Conservation (phyloP, 2,888 invertebrate species). For the Pecten maximus region DNA sequence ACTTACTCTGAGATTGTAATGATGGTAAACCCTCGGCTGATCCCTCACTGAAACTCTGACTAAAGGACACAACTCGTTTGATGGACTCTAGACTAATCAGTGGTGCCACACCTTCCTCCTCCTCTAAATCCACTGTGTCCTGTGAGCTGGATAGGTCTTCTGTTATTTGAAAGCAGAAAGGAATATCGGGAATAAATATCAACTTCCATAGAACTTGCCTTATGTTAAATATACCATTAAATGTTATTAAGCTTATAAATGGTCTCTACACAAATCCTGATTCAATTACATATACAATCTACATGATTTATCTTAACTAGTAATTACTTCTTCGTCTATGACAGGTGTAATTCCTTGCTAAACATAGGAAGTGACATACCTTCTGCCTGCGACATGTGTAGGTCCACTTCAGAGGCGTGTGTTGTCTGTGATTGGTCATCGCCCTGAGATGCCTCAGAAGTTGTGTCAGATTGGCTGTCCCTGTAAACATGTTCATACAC, state of each 20-base stretch:
- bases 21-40: slow-evolving; percentile 46
- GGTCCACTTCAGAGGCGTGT: slow-evolving; percentile 67
- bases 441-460: slow-evolving; percentile 53
- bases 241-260: too few species aligned
- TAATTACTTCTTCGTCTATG: not conserved
- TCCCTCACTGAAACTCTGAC: slow-evolving; percentile 75
- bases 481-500: slow-evolving; percentile 52
- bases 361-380: slow-evolving; percentile 40
- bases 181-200: not conserved
- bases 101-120: slow-evolving; percentile 62
- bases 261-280: too few species aligned
- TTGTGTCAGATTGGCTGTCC: slow-evolving; percentile 69
- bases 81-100: slow-evolving; percentile 75
- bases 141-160: slow-evolving; percentile 64
- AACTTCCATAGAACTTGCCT: not conserved
- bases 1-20: slow-evolving; percentile 56
- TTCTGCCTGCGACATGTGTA: slow-evolving; percentile 65
- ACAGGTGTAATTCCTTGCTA: not conserved
- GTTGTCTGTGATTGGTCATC: slow-evolving; percentile 56
- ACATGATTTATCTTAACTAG: too few species aligned
- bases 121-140: slow-evolving; percentile 68
- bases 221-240: too few species aligned
- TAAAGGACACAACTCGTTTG: slow-evolving; percentile 75
- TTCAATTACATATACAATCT: too few species aligned
- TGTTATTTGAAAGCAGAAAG: slow-evolving; percentile 41